These are phyloP conservation scores for Campaea margaritaria DNA, from an alignment of 2,888 invertebrate genomes.

Conservation along the genomic window DNA sequence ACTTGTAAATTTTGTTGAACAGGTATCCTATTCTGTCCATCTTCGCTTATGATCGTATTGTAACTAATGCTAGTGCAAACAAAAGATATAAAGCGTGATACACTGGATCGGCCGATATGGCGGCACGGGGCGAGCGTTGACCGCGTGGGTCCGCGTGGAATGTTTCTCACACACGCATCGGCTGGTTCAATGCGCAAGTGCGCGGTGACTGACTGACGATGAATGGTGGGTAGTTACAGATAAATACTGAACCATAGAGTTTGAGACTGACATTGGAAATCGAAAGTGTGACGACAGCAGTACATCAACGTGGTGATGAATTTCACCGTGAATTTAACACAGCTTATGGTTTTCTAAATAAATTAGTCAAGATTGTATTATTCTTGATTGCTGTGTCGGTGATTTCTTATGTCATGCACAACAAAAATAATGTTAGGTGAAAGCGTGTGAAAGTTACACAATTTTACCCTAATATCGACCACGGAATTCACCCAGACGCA, in stretches of 20 bases:
- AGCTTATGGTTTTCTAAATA: not conserved
- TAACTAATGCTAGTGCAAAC: constrained; percentile 26
- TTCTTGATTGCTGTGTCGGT: not conserved
- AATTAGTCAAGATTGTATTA: not conserved
- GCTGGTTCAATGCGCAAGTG: constrained; percentile 13
- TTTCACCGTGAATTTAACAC: constrained; percentile 29
- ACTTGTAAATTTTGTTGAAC: too few relatives aligned
- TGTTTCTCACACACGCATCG: constrained; percentile 28
- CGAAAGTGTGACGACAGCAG: constrained; percentile 18
- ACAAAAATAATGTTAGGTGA: too few relatives aligned
- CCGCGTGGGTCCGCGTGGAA: constrained; percentile 36
- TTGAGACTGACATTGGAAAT: constrained; percentile 1
- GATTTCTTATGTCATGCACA: too few relatives aligned
- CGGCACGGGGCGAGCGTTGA: constrained; percentile 26
- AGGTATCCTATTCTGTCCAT: not conserved
- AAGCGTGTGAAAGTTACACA: too few relatives aligned
- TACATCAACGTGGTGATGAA: constrained; percentile 1
- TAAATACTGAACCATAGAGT: constrained; percentile 3
- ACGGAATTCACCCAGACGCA: too few relatives aligned
- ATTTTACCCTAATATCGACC: not conserved
- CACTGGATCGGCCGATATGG: constrained; percentile 8
- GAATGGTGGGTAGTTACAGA: constrained; percentile 4
- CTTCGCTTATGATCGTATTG: not conserved
- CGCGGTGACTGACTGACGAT: constrained; percentile 27
- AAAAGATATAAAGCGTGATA: constrained; percentile 8